phyloP scores from a whole-genome alignment of 2,797 vertebrate species.

The Stomatorhinus walkeri region DNA sequence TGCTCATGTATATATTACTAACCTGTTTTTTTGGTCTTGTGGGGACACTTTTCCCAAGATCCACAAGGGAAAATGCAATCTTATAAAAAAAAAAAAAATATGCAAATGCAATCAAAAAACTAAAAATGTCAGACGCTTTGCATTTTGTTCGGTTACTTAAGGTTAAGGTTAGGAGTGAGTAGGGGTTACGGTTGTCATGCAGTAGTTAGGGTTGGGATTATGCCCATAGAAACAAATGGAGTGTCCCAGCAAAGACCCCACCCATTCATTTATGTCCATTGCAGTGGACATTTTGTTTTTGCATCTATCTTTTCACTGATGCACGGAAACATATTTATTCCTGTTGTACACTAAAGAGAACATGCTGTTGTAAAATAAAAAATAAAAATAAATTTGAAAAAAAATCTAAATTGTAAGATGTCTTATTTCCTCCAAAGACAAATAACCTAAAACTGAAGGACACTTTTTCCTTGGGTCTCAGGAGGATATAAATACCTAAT shows the following conservation, averaged over 20 bases:
- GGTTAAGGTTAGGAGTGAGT: not conserved
- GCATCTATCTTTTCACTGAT: no score
- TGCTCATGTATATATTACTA: not conserved
- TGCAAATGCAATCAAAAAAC: not conserved
- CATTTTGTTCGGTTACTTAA: not conserved
- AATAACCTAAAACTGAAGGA: no score
- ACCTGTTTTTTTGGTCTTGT: not conserved
- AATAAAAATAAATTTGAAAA: no score
- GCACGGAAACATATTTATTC: no score
- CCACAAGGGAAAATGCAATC: not conserved
- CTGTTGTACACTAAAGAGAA: no score
- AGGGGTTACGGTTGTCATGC: not conserved
- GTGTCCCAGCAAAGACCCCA: not conserved
- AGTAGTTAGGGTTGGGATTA: not conserved
- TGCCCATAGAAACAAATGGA: not conserved
- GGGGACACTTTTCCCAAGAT: not conserved
- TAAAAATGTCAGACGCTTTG: not conserved
- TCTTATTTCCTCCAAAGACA: no score
- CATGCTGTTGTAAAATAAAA: no score
- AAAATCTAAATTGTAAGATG: no score
- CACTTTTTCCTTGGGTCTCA: no score
- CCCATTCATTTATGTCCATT: no score
- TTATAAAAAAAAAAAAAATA: not conserved
- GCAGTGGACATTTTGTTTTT: no score
- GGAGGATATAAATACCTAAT: not conserved